Conservation (phyloP, 2,888 invertebrate genomes). For the Cerceris rybyensis region DNA sequence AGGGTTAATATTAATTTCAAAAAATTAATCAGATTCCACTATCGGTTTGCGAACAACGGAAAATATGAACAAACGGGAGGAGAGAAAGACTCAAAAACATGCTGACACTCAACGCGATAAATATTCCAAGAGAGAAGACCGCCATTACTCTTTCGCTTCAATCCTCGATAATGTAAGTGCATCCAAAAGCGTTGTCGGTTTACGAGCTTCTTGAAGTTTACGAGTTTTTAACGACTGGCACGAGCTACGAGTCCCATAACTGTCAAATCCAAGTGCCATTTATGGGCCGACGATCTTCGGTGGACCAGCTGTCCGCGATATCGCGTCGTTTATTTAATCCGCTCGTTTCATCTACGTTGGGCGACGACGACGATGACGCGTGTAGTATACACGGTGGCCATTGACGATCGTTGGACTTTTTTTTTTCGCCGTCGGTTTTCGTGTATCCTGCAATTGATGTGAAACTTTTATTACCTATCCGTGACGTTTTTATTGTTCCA, state of each 20-base stretch:
- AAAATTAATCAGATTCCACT: no score
- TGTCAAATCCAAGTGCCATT: constrained; percentile 79
- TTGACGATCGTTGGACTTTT: constrained; percentile 1
- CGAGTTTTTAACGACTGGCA: constrained; percentile 78
- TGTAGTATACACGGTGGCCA: background rate
- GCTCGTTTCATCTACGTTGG: constrained; percentile 34
- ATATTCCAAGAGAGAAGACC: no score
- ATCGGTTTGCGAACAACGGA: no score
- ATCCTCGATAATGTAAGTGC: constrained; percentile 28
- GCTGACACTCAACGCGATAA: no score
- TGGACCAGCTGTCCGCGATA: constrained; percentile 69
- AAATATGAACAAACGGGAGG: no score
- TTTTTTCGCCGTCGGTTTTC: background rate
- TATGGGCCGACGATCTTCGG: constrained; percentile 73
- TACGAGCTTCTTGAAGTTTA: constrained; percentile 76
- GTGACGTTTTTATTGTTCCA: constrained; percentile 5
- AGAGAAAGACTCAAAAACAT: no score
- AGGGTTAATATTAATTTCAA: no score
- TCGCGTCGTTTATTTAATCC: constrained; percentile 67
- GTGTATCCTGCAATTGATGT: background rate
- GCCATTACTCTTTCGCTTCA: constrained; percentile 10
- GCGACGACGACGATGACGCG: constrained; percentile 6
- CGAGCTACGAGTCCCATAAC: constrained; percentile 79
- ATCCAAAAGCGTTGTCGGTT: constrained; percentile 63
- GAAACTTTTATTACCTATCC: background rate